Evolutionary conservation across 2,797 vertebrate genomes (phyloP), one percentile per base, ranked within the genome.

Genomic region (Squalus acanthias): DNA sequence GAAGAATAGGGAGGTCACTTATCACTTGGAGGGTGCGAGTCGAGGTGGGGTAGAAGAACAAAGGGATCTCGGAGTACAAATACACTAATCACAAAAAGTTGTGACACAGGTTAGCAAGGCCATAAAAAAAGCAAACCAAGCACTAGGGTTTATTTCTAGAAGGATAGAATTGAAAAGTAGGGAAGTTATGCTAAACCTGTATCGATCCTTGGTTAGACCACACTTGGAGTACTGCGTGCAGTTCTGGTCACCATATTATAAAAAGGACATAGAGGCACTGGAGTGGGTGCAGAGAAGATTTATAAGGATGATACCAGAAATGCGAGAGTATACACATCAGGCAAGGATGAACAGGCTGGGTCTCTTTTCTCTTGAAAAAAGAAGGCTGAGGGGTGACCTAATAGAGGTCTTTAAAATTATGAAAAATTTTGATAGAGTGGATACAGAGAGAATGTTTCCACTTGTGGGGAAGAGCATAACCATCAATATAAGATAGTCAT

Each of bases 251-350:
- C 39, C 39, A 39, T 39, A 97, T 96, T 96, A 96, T 69, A 96
- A 96, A 97, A 97, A 97, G 67, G 72, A 97, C 97, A 97, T 96
- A 96, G 94, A 46, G 39, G 79, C 79, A 85, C 17, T 46, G n/a
- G 17, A 46, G 79, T 46, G n/a, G 10, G 33, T n/a, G n/a, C 74
- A 57, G 5, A 57, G 5, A 57, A 57, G 5, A 85, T 46, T 46
- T 85, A 85, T n/a, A 20, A 39, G 79, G 5, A 46, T 85, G 79
- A 50, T 22, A 85, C 17, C n/a, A 85, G 39, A 85, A 85, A 13
- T 85, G 39, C 39, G 46, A 85, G 5, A 15, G 46, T 85, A 20
- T 85, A 46, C 39, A 15, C 1, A 85, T 85, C 17, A 85, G 15
- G 39, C 22, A 85, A 22, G 79, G 39, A 85, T 85, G 13, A 85